phyloP scores from a whole-genome alignment of 2,888 invertebrate species.

The Ochlodes sylvanus region DNA sequence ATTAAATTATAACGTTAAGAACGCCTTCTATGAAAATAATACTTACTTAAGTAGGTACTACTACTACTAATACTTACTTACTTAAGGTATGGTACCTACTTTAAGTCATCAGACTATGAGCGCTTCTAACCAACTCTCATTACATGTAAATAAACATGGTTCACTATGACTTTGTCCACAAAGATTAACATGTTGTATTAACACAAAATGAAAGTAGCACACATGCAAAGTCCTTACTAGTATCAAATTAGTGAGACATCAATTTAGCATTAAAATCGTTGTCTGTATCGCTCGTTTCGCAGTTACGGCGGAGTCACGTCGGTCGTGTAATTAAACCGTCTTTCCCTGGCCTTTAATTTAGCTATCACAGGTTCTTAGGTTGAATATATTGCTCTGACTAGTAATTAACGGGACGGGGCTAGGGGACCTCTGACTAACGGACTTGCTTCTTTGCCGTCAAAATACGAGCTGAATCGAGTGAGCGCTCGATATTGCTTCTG shows the following conservation, averaged over 20 bases:
- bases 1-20: too few species aligned
- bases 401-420: conserved; percentile 58
- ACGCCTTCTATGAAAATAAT: too few species aligned
- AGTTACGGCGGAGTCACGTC: conserved; percentile 60
- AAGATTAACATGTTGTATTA: not conserved
- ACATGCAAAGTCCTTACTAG: conserved; percentile 5
- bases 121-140: not conserved
- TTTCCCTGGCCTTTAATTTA: conserved; percentile 67
- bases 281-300: conserved; percentile 51
- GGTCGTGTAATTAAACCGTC: conserved; percentile 62
- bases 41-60: too few species aligned
- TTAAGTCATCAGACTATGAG: too few species aligned
- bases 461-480: conserved; percentile 20
- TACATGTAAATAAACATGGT: too few species aligned
- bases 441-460: conserved; percentile 27
- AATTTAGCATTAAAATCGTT: conserved; percentile 44
- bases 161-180: not conserved
- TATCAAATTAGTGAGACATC: conserved; percentile 31
- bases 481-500: not conserved
- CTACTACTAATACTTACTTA: too few species aligned
- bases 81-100: too few species aligned
- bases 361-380: conserved; percentile 67
- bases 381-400: conserved; percentile 62
- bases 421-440: conserved; percentile 32
- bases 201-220: conserved; percentile 6